phyloP scores from a whole-genome alignment of 2,113 vertebrate genomes.

The Heliornis fulica region DNA sequence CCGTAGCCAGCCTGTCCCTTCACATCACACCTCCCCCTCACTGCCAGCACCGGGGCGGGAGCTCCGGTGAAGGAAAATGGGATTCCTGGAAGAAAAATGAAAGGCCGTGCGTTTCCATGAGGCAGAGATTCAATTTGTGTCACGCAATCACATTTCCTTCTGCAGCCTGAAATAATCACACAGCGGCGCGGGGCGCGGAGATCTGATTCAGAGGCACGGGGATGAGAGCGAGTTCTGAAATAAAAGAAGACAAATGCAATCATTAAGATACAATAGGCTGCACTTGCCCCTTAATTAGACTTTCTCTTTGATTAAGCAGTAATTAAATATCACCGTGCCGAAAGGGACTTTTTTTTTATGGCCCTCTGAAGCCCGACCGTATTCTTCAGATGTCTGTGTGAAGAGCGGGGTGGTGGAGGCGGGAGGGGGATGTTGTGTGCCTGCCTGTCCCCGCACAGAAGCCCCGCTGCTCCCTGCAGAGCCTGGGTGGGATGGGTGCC shows the following conservation, averaged over 20 bases:
- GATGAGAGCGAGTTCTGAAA: conserved; percentile 31
- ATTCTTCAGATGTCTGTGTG: conserved; percentile 14
- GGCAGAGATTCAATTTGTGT: conserved; percentile 49
- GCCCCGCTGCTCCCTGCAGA: background rate
- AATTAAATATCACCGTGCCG: conserved; percentile 61
- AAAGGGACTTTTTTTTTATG: conserved; percentile 16
- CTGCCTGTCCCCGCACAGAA: background rate
- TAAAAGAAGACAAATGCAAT: conserved; percentile 61
- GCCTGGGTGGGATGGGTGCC: background rate
- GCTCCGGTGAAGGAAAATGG: background rate
- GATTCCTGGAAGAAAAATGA: background rate
- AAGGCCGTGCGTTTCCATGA: background rate
- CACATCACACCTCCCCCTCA: background rate
- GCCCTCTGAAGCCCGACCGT: background rate
- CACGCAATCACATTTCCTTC: conserved; percentile 47
- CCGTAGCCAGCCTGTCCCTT: background rate
- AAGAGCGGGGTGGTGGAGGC: background rate
- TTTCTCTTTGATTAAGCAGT: conserved; percentile 64
- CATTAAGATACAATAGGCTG: conserved; percentile 56
- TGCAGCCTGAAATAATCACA: conserved; percentile 56
- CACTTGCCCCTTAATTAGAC: conserved; percentile 63
- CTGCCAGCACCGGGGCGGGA: background rate
- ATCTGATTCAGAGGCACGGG: conserved; percentile 44
- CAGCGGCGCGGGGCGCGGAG: background rate
- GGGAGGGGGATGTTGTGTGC: background rate